Percentiles rank a stretch among this genome's conserved stretches.
These are phyloP conservation scores for Gobio occitaniae DNA, from an alignment of 2,797 vertebrate genomes.

Conservation along the genomic window DNA sequence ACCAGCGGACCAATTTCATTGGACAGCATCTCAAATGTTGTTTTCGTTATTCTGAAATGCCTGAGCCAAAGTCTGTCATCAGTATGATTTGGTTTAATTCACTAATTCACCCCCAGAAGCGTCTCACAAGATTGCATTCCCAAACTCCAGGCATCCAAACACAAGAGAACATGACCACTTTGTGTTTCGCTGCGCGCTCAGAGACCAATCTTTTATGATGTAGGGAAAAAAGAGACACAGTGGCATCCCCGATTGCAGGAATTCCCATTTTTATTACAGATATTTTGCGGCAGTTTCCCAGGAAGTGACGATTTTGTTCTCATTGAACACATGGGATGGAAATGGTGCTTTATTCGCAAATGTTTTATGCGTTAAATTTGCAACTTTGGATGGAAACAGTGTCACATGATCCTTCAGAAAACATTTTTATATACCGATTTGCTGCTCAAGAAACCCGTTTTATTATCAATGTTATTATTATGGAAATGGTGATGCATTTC, in stretches of 20 bases:
- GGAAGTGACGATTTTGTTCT: background rate
- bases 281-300: background rate
- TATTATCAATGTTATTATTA: background rate
- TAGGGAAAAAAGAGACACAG: no score
- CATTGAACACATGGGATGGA: background rate
- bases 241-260: no score
- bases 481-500: background rate
- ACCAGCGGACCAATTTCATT: background rate
- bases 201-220: background rate
- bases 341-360: background rate
- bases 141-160: background rate
- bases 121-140: background rate
- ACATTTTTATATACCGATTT: background rate
- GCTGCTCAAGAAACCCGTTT: background rate
- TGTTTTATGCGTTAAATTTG: background rate
- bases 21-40: background rate
- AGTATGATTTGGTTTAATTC: background rate
- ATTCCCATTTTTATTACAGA: no score
- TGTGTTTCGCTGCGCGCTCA: background rate
- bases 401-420: constrained; percentile 4
- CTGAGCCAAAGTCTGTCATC: background rate
- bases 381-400: background rate
- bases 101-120: background rate
- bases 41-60: background rate
- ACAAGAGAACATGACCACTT: background rate